Evolutionary conservation across 2,888 invertebrate species (phyloP).

Genomic region (Drosophila subquinaria): DNA sequence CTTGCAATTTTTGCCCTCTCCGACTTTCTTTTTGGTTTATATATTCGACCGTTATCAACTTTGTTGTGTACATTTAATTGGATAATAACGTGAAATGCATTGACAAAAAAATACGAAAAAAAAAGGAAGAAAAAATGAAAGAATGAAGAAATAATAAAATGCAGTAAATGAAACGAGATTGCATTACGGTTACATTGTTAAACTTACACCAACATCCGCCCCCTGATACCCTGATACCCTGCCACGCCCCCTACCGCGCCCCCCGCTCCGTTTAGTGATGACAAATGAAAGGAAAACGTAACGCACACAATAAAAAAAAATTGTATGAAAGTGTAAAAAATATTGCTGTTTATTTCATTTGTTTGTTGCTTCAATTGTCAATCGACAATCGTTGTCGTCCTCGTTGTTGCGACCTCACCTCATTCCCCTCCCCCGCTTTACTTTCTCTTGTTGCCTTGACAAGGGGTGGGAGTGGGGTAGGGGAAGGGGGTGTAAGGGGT

Average conservation of each 20-base stretch:
- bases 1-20: not conserved
- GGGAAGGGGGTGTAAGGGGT: slow-evolving; percentile 9
- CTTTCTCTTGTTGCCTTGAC: not conserved
- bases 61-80: slow-evolving; percentile 34
- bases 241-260: too few relatives aligned
- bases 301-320: slow-evolving; percentile 52
- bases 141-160: slow-evolving; percentile 4
- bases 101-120: slow-evolving; percentile 26
- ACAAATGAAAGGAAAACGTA: slow-evolving; percentile 44
- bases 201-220: not conserved
- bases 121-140: not conserved
- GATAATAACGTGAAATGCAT: slow-evolving; percentile 38
- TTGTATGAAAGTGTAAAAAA: slow-evolving; percentile 55
- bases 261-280: slow-evolving; percentile 21
- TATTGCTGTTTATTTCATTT: slow-evolving; percentile 69
- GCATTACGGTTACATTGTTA: slow-evolving; percentile 40
- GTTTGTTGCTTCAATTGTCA: slow-evolving; percentile 58
- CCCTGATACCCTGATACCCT: not conserved
- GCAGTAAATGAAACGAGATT: slow-evolving; percentile 41
- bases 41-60: not conserved
- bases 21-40: not conserved
- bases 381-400: slow-evolving; percentile 19
- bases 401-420: slow-evolving; percentile 2
- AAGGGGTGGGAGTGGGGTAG: not conserved
- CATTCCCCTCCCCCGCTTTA: not conserved